Evolutionary conservation across 1,140 invertebrate genomes (phyloP), one percentile per base, ranked within the genome.

Genomic region (Formica exsecta): DNA sequence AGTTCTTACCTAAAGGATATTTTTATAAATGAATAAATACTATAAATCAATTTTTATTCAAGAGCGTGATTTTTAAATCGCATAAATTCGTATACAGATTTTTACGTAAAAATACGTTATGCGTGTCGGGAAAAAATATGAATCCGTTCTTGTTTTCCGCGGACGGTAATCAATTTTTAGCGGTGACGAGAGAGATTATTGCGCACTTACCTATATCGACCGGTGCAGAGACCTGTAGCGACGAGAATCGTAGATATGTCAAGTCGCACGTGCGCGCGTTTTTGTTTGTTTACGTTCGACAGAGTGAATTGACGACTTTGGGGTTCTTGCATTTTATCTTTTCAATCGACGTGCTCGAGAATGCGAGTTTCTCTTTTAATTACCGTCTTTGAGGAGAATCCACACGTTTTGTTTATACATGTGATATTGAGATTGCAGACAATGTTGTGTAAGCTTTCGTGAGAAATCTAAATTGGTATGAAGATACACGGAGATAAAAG

Each of bases 251-350:
- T 8, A 41, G 32, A 0, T 8, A 41, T 36, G 44, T 57, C 36
- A 41, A 41, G 19, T 61, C 54, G 68, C 54, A 32, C 38, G 13
- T 25, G 29, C 36, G 54, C 75, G 8, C 25, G 19, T 83, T 83
- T 83, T 83, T 83, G 79, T 83, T 83, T 83, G 79, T 83, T 83
- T 83, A 74, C 68, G n/a, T 83, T 25, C 19, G 19, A 71, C 25
- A 54, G 51, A 44, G 59, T 59, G 66, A 70, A 71, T 48, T 65
- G 36, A 80, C 11, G 44, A 71, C 36, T 71, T 61, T 66, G 54
- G 57, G 8, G 25, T 36, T 3, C 6, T 29, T 61, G 62, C 22
- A 36, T 11, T 11, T 36, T 22, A 59, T 13, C 6, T n/a, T 36
- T 54, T 73, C 16, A 0, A 36, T 44, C 41, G n/a, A 62, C 8